Evolutionary conservation across 2,888 invertebrate genomes (phyloP), one percentile per base, ranked within the genome.

Genomic region (Hololepta plana): DNA sequence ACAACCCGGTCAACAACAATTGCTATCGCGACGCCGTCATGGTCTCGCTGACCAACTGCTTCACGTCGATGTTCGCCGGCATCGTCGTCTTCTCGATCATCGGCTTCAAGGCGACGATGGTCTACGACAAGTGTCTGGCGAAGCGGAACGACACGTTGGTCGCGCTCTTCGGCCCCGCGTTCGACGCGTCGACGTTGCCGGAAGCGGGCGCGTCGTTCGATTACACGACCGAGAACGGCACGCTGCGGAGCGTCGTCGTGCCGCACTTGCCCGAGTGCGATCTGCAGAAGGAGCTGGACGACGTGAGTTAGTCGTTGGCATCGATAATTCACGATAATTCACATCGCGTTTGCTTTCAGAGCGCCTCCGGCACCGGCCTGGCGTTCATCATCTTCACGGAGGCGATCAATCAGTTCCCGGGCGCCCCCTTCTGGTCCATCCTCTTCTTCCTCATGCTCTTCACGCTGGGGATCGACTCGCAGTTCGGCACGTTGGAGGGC

Each of bases 361-460:
- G 91, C 4, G 93, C 91, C 2, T 84, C 91, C 3, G 95, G 95
- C 12, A 91, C 93, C 0, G 95, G 95, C 2, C 57, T 95, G 30
- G 95, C 93, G 1, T 95, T 95, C 53, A 91, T 93, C 35, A 90
- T 93, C 39, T 95, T 93, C 61, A 93, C 95, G 0, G 91, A 95
- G 55, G 95, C 95, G 4, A 93, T 95, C 47, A 88, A 91, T 58
- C 91, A 93, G 58, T 93, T 95, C 55, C 91, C 93, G 0, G 85
- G 88, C 1, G 85, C 91, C 0, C 91, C 90, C 42, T 72, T 95
- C 47, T 95, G 95, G 95, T 84, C 91, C 3, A 71, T 93, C 8
- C 65, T 95, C 7, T 95, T 95, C 61, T 95, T 95, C 57, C 64
- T 93, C 26, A 95, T 95, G 95, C 67, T 95, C 16, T 85, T 95